phyloP scores from a whole-genome alignment of 2,113 vertebrate genomes.

The Nycticryphes semicollaris region DNA sequence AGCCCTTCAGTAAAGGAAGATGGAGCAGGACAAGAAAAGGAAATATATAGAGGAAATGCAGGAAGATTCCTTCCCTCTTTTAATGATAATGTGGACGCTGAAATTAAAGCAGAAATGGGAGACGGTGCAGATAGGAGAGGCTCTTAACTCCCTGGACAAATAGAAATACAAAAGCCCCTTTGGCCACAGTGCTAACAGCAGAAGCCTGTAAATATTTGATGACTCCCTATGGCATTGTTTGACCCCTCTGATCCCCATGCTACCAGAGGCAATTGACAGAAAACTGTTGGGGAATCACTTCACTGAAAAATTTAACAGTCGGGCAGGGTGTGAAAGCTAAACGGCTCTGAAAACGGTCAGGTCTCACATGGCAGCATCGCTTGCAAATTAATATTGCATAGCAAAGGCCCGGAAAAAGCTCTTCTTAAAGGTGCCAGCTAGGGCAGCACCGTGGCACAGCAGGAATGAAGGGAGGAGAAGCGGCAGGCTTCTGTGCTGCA shows the following conservation, averaged over 20 bases:
- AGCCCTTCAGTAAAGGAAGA: not conserved
- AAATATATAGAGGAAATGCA: not conserved
- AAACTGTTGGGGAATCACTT: slow-evolving; percentile 66
- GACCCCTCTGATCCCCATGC: slow-evolving; percentile 28
- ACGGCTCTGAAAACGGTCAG: slow-evolving; percentile 37
- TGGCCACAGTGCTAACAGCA: slow-evolving; percentile 52
- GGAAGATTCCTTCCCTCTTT: not conserved
- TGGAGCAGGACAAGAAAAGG: not conserved
- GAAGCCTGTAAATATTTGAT: slow-evolving; percentile 59
- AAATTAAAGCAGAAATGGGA: not conserved
- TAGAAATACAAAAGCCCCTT: slow-evolving; percentile 52
- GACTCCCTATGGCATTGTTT: slow-evolving; percentile 31
- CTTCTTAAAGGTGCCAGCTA: not conserved
- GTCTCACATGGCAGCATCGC: slow-evolving; percentile 14
- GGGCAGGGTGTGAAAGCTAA: slow-evolving; percentile 62
- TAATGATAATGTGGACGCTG: not conserved
- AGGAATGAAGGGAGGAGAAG: not conserved
- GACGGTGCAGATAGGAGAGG: not conserved
- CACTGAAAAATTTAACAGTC: slow-evolving; percentile 64
- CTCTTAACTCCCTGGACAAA: slow-evolving; percentile 40
- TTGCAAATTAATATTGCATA: slow-evolving; percentile 62
- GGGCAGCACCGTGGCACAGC: not conserved
- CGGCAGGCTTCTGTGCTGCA: not conserved
- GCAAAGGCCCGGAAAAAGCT: not conserved
- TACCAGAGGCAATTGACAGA: slow-evolving; percentile 54